Evolutionary conservation across 2,888 invertebrate genomes (phyloP).

Genomic region (Leptothorax acervorum): DNA sequence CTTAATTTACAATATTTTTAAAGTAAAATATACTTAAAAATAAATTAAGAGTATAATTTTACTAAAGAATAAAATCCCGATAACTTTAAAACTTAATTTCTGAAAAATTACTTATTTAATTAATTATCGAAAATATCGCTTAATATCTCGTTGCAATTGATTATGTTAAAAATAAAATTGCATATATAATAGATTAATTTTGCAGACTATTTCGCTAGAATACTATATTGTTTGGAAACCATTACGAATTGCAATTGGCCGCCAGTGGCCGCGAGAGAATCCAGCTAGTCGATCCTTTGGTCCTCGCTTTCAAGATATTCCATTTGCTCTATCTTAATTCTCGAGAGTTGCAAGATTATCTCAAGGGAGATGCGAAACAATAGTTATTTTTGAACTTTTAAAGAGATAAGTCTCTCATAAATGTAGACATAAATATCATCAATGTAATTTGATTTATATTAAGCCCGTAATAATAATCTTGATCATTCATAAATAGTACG

Average conservation of each 20-base stretch:
- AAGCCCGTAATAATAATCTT: not conserved
- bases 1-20: not conserved
- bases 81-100: not conserved
- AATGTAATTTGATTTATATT: not conserved
- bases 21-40: not conserved
- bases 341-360: not conserved
- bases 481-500: not conserved
- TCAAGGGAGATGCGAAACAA: not conserved
- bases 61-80: not conserved
- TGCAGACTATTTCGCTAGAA: conserved; percentile 16
- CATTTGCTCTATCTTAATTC: not conserved
- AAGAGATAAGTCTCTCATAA: not conserved
- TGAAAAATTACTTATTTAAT: not conserved
- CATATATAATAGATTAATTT: not conserved
- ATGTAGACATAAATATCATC: not conserved
- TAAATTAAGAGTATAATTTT: not conserved
- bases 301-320: not conserved
- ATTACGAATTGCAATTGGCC: not conserved
- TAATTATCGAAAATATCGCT: not conserved
- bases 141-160: not conserved
- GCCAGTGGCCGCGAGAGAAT: not conserved
- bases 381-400: not conserved
- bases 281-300: not conserved
- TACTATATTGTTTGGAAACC: not conserved
- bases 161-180: not conserved